Percentiles rank a stretch among this genome's conserved stretches.
Evolutionary conservation across 2,113 vertebrate species (phyloP).

Genomic region (Apteryx mantelli): DNA sequence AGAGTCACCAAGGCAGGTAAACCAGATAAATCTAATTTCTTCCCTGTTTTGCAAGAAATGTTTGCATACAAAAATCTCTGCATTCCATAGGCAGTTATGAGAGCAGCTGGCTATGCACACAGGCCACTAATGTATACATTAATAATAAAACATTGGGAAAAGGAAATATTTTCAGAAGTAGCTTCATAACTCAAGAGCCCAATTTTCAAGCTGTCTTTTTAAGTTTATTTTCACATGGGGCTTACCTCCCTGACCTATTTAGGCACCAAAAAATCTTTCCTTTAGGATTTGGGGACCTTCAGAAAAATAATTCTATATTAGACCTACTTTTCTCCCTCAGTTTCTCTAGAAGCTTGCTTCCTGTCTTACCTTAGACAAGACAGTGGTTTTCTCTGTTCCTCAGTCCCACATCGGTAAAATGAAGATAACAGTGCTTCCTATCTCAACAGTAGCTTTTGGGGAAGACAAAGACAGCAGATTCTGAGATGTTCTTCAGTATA

Average conservation of each 20-base stretch:
- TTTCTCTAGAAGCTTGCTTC: neutral
- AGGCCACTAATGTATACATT: neutral
- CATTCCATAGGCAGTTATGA: neutral
- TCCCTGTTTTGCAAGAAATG: neutral
- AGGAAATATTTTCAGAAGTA: neutral
- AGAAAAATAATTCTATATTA: neutral
- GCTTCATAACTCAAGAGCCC: neutral
- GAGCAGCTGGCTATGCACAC: neutral
- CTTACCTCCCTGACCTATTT: neutral
- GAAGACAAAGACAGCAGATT: neutral
- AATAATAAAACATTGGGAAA: neutral
- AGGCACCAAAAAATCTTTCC: neutral
- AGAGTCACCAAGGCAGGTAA: neutral
- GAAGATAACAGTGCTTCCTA: neutral
- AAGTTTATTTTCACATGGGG: neutral
- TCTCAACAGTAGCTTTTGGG: neutral
- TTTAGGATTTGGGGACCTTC: neutral
- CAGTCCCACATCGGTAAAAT: neutral
- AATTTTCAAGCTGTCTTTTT: neutral
- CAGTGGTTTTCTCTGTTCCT: slow-evolving; percentile 1
- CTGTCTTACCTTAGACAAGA: neutral
- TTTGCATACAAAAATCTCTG: neutral
- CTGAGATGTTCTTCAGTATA: neutral
- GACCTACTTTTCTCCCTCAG: neutral
- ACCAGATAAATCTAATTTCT: neutral